Base-by-base conservation (phyloP, 2,888 invertebrate species). In the Omphaloscelis lunosa region DNA sequence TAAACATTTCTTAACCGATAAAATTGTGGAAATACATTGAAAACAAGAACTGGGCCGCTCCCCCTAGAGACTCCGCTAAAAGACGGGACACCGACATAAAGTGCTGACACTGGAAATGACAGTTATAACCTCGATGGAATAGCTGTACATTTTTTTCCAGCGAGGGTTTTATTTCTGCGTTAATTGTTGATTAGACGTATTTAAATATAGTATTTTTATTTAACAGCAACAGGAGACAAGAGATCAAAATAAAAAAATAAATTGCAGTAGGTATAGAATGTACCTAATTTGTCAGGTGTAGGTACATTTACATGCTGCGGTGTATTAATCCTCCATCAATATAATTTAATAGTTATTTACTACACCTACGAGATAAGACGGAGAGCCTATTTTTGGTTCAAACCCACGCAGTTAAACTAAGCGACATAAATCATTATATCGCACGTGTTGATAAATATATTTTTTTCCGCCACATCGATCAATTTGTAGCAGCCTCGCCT, bases 1-100 rank as follows among this genome's bases (percentile, higher is more conserved):
- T 75, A 79, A 79, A 84, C 68, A 86, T 79, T 79, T 79, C 69
- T 79, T 76, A 51, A 65, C 71, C 74, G 63, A 80, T 75, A 65
- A 84, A 78, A 86, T 72, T 72, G 73, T 77, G 62, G 63, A 80
- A 78, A 86, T 88, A 82, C 78, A 86, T 86, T 82, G 69, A 72
- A 77, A 69, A 77, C 65, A 75, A 34, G 73, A 86, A 85, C 77
- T 83, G 79, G 85, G 75, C 76, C 76, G 66, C 41, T 62, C 67
- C 61, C 88, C 48, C 71, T 15, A n/a, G 79, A 62, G 79, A 23
- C 66, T 17, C 39, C 45, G 41, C n/a, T 53, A 45, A 61, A 63
- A 79, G 71, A 65, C 53, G 51, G 53, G 9, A 41, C 71, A 39
- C 72, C 15, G 63, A 83, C 58, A 48, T 58, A 70, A 53, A 68